Percentiles rank a stretch among this genome's conserved stretches.
Conservation (phyloP, 2,113 vertebrate species). For the Cheirogaleus medius region DNA sequence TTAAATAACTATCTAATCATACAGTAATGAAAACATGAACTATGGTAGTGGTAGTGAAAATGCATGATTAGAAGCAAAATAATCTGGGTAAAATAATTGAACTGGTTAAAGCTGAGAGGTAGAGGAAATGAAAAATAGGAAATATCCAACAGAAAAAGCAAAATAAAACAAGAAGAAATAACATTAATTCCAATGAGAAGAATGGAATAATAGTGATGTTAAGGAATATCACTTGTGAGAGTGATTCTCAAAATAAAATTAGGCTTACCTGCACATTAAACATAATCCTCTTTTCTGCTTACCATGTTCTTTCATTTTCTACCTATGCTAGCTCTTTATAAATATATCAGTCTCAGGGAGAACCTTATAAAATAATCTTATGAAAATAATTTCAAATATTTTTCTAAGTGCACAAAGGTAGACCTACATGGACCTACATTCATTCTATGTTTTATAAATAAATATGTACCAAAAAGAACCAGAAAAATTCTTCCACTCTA, state of each 20-base stretch:
- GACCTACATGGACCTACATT: neutral
- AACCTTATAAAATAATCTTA: neutral
- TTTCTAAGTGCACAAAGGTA: neutral
- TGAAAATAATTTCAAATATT: neutral
- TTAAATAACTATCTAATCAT: neutral
- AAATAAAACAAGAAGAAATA: neutral
- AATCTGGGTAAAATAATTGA: neutral
- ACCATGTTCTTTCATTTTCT: neutral
- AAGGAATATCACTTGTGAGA: neutral
- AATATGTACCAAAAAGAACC: neutral
- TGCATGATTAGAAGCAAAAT: neutral
- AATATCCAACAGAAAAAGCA: neutral
- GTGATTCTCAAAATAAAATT: slow-evolving; percentile 24
- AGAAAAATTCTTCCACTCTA: neutral
- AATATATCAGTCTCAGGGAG: neutral
- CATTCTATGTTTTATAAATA: neutral
- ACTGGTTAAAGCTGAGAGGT: neutral
- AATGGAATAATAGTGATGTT: neutral
- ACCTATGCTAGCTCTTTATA: neutral
- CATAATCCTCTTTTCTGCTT: slow-evolving; percentile 40
- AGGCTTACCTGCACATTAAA: neutral
- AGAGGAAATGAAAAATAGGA: neutral
- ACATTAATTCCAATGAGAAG: neutral
- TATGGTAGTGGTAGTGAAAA: neutral
- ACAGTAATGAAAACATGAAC: too few relatives aligned